phyloP scores from a whole-genome alignment of 1,140 invertebrate species.

The Drosophila sturtevanti region DNA sequence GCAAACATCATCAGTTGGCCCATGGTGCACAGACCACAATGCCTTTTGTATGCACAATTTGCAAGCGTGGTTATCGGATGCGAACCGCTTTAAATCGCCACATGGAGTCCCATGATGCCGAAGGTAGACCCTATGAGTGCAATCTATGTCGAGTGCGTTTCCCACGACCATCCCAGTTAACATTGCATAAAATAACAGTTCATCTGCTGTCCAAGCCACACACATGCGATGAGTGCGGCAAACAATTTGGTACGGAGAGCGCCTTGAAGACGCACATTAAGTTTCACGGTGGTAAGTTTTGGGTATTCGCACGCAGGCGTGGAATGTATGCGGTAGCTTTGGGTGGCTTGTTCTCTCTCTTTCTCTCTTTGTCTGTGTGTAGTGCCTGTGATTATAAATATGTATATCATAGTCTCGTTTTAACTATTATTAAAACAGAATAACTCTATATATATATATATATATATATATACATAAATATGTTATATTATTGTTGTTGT shows the following conservation, averaged over 20 bases:
- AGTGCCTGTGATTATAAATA: slow-evolving; percentile 22
- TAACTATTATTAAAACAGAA: slow-evolving; percentile 21
- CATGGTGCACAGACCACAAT: slow-evolving; percentile 68
- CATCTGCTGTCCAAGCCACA: slow-evolving; percentile 75
- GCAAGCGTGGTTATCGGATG: slow-evolving; percentile 75
- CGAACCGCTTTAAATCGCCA: slow-evolving; percentile 75
- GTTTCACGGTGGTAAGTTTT: slow-evolving; percentile 82
- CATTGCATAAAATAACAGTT: slow-evolving; percentile 75
- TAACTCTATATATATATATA: too few species aligned
- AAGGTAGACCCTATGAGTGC: slow-evolving; percentile 74
- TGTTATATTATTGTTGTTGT: slow-evolving; percentile 35
- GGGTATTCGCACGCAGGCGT: slow-evolving; percentile 47
- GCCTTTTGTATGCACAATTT: slow-evolving; percentile 71
- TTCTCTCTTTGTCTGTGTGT: too few species aligned
- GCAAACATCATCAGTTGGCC: slow-evolving; percentile 73
- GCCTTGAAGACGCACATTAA: slow-evolving; percentile 82
- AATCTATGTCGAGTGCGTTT: slow-evolving; percentile 73
- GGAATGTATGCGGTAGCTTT: slow-evolving; percentile 40
- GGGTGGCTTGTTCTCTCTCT: slow-evolving; percentile 36
- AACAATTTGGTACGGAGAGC: slow-evolving; percentile 80
- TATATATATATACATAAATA: too few species aligned
- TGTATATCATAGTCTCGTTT: slow-evolving; percentile 4
- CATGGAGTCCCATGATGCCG: slow-evolving; percentile 76
- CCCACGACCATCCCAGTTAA: slow-evolving; percentile 70
- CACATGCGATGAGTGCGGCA: slow-evolving; percentile 75